Evolutionary conservation across 2,113 vertebrate genomes (phyloP).

Genomic region (Speoplatyrhinus poulsoni): DNA sequence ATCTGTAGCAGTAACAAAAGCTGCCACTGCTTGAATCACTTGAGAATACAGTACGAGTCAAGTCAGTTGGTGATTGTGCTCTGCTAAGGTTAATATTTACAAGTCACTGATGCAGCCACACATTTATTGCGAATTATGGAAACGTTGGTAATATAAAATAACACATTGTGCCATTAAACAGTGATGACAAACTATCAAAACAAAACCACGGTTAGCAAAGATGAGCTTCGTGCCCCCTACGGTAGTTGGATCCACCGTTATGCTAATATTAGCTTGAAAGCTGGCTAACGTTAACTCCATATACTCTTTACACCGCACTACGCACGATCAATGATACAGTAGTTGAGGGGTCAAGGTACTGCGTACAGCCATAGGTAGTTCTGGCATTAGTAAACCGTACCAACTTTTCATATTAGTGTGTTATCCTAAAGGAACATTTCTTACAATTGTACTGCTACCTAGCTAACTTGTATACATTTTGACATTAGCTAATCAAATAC

Average conservation of each 20-base stretch:
- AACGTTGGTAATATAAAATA: neutral
- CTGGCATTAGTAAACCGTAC: neutral
- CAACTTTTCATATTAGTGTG: fast-evolving
- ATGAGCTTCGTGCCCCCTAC: conserved; percentile 39
- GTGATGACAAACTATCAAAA: conserved; percentile 7
- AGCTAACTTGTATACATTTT: neutral
- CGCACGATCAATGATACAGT: conserved; percentile 26
- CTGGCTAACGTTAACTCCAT: conserved; percentile 47
- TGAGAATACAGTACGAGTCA: conserved; percentile 11
- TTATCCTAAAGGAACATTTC: neutral
- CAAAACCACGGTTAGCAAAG: conserved; percentile 22
- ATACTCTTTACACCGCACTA: conserved; percentile 2
- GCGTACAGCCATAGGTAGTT: conserved; percentile 26
- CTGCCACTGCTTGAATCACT: neutral
- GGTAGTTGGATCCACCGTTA: neutral
- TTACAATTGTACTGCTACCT: neutral
- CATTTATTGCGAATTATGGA: neutral
- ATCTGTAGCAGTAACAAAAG: neutral
- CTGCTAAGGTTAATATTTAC: neutral
- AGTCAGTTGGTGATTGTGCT: neutral
- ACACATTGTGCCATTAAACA: neutral
- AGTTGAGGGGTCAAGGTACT: conserved; percentile 50
- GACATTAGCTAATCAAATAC: conserved; percentile 30
- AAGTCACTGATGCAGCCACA: neutral
- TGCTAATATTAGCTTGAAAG: conserved; percentile 29